Percentiles rank a stretch among this genome's conserved stretches.
These are phyloP conservation scores for Brachyopa scutellaris DNA, from an alignment of 2,888 invertebrate genomes.

Conservation along the genomic window DNA sequence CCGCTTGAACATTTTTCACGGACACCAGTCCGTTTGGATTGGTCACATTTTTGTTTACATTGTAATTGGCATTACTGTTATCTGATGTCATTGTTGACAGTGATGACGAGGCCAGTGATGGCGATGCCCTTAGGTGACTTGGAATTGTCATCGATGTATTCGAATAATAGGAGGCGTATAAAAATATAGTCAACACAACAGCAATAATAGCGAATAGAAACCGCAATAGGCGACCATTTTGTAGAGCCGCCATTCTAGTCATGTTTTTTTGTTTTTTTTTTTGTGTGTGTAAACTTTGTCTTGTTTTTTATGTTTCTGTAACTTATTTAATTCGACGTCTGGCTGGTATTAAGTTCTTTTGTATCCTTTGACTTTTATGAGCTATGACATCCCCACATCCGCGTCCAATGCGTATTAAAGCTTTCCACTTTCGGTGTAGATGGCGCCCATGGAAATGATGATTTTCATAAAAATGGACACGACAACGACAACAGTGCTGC, in stretches of 20 bases:
- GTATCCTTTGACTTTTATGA: background rate
- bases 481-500: constrained; percentile 9
- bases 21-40: constrained; percentile 36
- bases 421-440: constrained; percentile 20
- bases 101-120: constrained; percentile 46
- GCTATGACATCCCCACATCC: background rate
- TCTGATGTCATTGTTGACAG: constrained; percentile 40
- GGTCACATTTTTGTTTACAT: constrained; percentile 44
- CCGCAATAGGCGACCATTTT: constrained; percentile 82
- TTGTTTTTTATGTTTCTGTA: background rate
- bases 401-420: background rate
- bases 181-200: constrained; percentile 82
- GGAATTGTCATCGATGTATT: constrained; percentile 78
- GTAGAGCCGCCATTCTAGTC: constrained; percentile 76
- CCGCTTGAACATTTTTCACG: constrained; percentile 4
- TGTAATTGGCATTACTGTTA: constrained; percentile 19
- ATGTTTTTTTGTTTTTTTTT: background rate
- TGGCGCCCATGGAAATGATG: background rate
- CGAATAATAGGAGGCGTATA: constrained; percentile 82
- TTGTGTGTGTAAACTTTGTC: background rate
- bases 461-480: background rate
- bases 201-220: constrained; percentile 81
- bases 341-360: background rate
- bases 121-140: constrained; percentile 75
- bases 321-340: constrained; percentile 22